Percentiles rank a stretch among this genome's conserved stretches.
Conservation (phyloP, 2,888 invertebrate species). For the Deilephila porcellus region DNA sequence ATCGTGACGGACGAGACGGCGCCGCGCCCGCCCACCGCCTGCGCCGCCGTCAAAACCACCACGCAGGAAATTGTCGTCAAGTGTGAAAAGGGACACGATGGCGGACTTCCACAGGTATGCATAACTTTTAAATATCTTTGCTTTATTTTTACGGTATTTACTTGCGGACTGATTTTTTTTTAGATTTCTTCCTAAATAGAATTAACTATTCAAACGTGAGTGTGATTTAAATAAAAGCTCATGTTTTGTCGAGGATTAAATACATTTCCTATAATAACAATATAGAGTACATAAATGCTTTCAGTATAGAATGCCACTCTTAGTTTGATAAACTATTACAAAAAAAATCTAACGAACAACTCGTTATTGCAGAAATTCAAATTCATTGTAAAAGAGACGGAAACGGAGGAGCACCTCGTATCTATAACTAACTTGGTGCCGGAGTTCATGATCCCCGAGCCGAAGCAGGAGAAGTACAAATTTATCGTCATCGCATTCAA, state of each 20-base stretch:
- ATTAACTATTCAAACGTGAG: no score
- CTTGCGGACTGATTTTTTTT: no score
- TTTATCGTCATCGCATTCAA: slow-evolving; percentile 71
- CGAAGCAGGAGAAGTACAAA: slow-evolving; percentile 64
- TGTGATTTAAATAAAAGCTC: no score
- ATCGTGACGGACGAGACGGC: slow-evolving; percentile 72
- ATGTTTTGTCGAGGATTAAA: no score
- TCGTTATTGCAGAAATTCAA: slow-evolving; percentile 70
- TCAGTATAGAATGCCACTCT: no score
- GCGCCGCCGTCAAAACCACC: slow-evolving; percentile 58
- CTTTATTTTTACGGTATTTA: background rate
- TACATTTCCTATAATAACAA: no score
- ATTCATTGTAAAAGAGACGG: slow-evolving; percentile 60
- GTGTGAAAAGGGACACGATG: slow-evolving; percentile 73
- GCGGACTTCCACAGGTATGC: slow-evolving; percentile 71
- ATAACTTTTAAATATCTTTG: background rate
- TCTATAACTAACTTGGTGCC: slow-evolving; percentile 73
- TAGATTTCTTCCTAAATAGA: no score
- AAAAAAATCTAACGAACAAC: no score
- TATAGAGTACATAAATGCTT: no score
- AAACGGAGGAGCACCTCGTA: slow-evolving; percentile 60
- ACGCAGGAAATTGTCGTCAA: slow-evolving; percentile 60
- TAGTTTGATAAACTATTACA: rapidly evolving
- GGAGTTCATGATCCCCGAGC: slow-evolving; percentile 69
- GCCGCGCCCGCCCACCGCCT: slow-evolving; percentile 67